Percentiles rank a stretch among this genome's conserved stretches.
Conservation (phyloP, 2,888 invertebrate species). For the Sinelater perroti region DNA sequence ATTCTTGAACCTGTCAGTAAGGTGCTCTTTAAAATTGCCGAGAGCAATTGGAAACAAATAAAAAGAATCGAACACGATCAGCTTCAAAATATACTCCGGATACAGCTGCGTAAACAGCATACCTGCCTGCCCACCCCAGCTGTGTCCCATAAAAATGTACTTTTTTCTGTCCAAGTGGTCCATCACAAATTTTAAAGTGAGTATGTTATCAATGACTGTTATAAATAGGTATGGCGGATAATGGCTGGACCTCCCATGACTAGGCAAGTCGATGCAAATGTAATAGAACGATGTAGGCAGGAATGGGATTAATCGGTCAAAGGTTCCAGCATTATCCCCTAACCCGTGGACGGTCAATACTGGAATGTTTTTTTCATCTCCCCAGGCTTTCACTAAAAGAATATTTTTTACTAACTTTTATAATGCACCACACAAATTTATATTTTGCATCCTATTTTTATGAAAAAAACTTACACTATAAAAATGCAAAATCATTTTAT, state of each 20-base stretch:
- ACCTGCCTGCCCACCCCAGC: constrained; percentile 64
- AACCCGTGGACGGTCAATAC: constrained; percentile 68
- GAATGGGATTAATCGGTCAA: constrained; percentile 64
- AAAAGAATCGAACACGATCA: constrained; percentile 61
- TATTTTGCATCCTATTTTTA: not conserved
- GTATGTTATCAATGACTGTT: constrained; percentile 60
- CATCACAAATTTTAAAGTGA: constrained; percentile 50
- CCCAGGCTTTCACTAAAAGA: constrained; percentile 69
- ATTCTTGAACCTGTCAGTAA: constrained; percentile 57
- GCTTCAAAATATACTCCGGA: constrained; percentile 58
- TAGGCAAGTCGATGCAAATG: constrained; percentile 67
- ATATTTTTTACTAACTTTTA: not conserved
- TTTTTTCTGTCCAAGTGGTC: constrained; percentile 52
- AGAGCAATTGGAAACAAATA: constrained; percentile 47
- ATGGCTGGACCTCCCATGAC: constrained; percentile 68
- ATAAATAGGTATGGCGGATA: constrained; percentile 59
- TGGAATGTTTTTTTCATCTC: constrained; percentile 63
- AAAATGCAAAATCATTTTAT: no score
- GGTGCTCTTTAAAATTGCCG: constrained; percentile 44
- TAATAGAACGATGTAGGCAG: constrained; percentile 62
- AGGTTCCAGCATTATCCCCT: constrained; percentile 68
- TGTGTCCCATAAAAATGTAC: constrained; percentile 56
- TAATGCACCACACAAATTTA: not conserved
- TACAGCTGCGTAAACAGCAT: constrained; percentile 56
- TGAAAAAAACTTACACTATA: no score